A percentile compares a stretch with the other conserved stretches of the same genome.
Conservation (phyloP, 1,140 invertebrate species). For the Philotrypesis tridentata region DNA sequence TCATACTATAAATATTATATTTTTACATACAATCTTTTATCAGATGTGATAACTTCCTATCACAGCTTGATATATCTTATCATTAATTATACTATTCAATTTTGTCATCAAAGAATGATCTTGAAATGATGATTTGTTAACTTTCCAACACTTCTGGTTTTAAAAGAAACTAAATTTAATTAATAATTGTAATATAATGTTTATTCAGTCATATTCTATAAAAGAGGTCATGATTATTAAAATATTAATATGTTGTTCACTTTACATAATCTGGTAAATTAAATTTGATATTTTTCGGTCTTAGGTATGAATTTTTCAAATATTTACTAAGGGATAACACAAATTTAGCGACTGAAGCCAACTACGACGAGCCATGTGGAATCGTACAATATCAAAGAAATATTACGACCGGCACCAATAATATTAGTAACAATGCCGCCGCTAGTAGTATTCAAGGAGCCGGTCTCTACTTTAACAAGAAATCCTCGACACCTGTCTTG, state of each 20-base stretch:
- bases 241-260: neutral
- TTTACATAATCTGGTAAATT: neutral
- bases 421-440: neutral
- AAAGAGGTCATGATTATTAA: too few relatives aligned
- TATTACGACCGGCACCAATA: neutral
- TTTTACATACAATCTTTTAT: neutral
- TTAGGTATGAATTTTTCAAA: conserved; percentile 82
- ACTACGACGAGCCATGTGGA: conserved; percentile 33
- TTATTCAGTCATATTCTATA: neutral
- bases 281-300: conserved; percentile 36
- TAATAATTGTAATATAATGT: neutral
- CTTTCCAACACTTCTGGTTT: neutral
- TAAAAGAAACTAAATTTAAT: neutral
- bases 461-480: conserved; percentile 69
- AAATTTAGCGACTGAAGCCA: conserved; percentile 48
- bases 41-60: conserved; percentile 23
- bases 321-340: conserved; percentile 70
- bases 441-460: conserved; percentile 65
- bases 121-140: neutral
- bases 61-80: conserved; percentile 17
- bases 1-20: conserved; percentile 5
- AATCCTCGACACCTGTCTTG: conserved; percentile 64
- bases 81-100: conserved; percentile 7
- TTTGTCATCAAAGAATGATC: conserved; percentile 10
- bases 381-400: neutral